phyloP scores from a whole-genome alignment of 1,140 invertebrate genomes.

The Proales similis region DNA sequence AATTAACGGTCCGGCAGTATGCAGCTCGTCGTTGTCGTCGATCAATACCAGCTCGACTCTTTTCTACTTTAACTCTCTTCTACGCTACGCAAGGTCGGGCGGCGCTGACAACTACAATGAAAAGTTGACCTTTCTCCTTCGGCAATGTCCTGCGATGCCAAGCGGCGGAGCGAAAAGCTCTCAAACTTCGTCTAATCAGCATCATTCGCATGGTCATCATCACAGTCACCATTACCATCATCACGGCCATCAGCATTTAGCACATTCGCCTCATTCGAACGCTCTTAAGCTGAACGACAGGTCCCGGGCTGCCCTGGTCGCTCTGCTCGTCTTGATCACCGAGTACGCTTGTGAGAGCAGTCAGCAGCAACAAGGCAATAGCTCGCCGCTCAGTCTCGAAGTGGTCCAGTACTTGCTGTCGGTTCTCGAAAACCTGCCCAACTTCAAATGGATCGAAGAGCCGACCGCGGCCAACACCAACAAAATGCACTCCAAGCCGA shows the following conservation, averaged over 20 bases:
- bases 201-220: not conserved
- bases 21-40: no score
- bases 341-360: slow-evolving; percentile 15
- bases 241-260: slow-evolving; percentile 13
- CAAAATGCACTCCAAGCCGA: no score
- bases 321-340: slow-evolving; percentile 21
- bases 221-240: not conserved
- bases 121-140: slow-evolving; percentile 31
- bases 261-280: not conserved
- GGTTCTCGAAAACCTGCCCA: slow-evolving; percentile 40
- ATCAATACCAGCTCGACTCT: no score
- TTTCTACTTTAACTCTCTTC: slow-evolving; percentile 23
- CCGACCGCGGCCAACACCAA: slow-evolving; percentile 38
- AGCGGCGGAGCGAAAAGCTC: no score
- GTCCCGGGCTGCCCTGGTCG: slow-evolving; percentile 3
- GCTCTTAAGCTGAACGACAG: slow-evolving; percentile 14
- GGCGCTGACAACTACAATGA: slow-evolving; percentile 3
- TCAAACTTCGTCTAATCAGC: no score
- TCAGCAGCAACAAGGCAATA: slow-evolving; percentile 25
- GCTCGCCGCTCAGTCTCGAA: not conserved
- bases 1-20: no score
- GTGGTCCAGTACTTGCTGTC: slow-evolving; percentile 39
- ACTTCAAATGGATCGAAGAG: slow-evolving; percentile 46
- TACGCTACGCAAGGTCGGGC: slow-evolving; percentile 17
- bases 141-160: slow-evolving; percentile 32